Conservation (phyloP, 2,113 vertebrate species). For the Paraplagusia blochii region DNA sequence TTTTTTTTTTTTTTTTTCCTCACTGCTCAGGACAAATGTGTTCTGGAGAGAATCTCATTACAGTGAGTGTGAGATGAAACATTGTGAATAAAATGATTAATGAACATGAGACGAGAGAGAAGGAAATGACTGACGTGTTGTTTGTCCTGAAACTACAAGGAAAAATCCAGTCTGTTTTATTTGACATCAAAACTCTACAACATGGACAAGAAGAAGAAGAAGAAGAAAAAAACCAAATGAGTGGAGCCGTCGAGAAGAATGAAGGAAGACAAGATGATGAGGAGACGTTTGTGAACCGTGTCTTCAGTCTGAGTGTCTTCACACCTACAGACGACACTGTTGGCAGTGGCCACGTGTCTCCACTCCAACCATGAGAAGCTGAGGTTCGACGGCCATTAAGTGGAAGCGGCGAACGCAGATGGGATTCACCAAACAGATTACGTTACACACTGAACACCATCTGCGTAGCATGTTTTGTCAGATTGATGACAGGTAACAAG, state of each 20-base stretch:
- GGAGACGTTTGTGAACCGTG: too few species aligned
- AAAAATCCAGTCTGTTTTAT: too few species aligned
- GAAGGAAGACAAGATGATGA: too few species aligned
- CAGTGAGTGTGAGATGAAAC: slow-evolving; percentile 46
- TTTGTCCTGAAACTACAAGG: slow-evolving; percentile 55
- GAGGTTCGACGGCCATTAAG: slow-evolving; percentile 11
- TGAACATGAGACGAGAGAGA: slow-evolving; percentile 51
- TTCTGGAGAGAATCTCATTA: slow-evolving; percentile 44
- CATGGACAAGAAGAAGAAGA: slow-evolving; percentile 63
- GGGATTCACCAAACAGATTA: slow-evolving; percentile 51
- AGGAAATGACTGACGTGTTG: slow-evolving; percentile 40
- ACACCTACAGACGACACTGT: too few species aligned
- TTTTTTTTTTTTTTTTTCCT: slow-evolving; percentile 45
- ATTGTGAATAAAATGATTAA: slow-evolving; percentile 51
- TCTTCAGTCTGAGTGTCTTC: too few species aligned
- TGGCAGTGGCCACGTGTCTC: slow-evolving; percentile 21
- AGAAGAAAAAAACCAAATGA: slow-evolving; percentile 74
- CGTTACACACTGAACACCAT: slow-evolving; percentile 52
- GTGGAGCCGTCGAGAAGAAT: slow-evolving; percentile 46
- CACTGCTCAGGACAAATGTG: slow-evolving; percentile 49
- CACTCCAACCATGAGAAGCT: slow-evolving; percentile 5
- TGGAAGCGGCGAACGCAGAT: slow-evolving; percentile 33
- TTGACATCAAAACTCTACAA: slow-evolving; percentile 72
- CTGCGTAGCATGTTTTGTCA: slow-evolving; percentile 61
- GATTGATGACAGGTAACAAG: slow-evolving; percentile 65